A percentile compares a stretch with the other conserved stretches of the same genome.
Conservation (phyloP, 2,797 vertebrate genomes). For the Psittacula echo region DNA sequence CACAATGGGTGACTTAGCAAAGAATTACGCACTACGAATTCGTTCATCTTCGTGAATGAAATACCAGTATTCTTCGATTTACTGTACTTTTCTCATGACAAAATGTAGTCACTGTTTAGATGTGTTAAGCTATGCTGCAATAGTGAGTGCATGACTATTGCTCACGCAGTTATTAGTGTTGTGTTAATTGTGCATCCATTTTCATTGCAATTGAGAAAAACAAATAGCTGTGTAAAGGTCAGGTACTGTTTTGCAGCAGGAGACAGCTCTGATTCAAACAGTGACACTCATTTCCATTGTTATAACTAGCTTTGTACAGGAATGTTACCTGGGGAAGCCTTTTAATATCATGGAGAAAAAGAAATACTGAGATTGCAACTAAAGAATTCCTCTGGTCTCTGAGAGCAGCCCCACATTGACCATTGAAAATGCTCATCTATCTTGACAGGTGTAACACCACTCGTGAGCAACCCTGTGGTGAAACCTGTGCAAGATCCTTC, state of each 20-base stretch:
- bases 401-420: not conserved
- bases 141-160: not conserved
- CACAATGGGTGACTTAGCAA: not conserved
- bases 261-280: not conserved
- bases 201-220: not conserved
- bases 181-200: not conserved
- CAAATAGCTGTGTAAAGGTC: not conserved
- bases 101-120: not conserved
- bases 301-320: not conserved
- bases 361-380: not conserved
- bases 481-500: not conserved
- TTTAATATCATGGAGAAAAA: not conserved
- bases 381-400: not conserved
- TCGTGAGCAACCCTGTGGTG: fast-evolving
- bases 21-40: not conserved
- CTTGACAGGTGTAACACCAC: not conserved
- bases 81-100: not conserved
- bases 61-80: not conserved
- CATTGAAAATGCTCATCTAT: not conserved
- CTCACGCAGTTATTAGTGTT: not conserved
- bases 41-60: not conserved
- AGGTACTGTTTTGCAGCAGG: not conserved
- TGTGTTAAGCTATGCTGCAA: not conserved
- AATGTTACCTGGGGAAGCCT: not conserved
- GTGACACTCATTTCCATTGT: not conserved